Percentiles rank a stretch among this genome's conserved stretches.
Conservation (phyloP, 1,140 invertebrate species). For the Bombus superbus region DNA sequence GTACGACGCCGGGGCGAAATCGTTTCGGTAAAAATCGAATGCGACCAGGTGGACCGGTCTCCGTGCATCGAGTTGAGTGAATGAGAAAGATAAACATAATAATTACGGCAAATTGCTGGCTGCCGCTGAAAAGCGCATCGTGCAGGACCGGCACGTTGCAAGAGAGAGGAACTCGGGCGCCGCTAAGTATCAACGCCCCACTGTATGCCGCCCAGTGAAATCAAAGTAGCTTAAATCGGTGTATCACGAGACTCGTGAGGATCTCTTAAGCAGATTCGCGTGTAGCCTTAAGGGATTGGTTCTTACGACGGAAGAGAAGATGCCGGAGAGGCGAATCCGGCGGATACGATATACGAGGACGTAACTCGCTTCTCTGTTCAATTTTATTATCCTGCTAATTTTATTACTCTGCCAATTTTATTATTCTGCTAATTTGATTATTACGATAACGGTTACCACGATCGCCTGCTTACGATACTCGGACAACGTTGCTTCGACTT, state of each 20-base stretch:
- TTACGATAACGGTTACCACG: too few relatives aligned
- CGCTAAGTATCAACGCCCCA: constrained; percentile 2
- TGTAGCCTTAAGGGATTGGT: neutral
- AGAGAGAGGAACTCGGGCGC: constrained; percentile 19
- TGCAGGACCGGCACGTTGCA: constrained; percentile 23
- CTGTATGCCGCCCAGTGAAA: neutral
- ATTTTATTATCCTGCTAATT: too few relatives aligned
- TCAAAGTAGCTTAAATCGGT: constrained; percentile 17
- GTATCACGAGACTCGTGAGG: neutral
- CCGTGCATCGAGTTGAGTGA: constrained; percentile 74
- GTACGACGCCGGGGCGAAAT: constrained; percentile 12
- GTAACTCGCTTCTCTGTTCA: neutral
- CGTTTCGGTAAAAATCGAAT: constrained; percentile 51
- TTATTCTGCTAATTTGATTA: too few relatives aligned
- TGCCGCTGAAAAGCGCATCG: constrained; percentile 69
- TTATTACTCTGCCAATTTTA: too few relatives aligned
- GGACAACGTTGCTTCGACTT: too few relatives aligned
- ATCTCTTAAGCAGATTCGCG: neutral
- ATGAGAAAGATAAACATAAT: constrained; percentile 81
- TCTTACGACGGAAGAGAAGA: too few relatives aligned
- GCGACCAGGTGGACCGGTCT: constrained; percentile 28
- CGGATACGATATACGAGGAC: too few relatives aligned
- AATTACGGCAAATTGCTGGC: constrained; percentile 78
- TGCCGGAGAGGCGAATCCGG: too few relatives aligned
- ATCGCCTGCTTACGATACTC: too few relatives aligned